Conservation (phyloP, 2,797 vertebrate species). For the Vespertilio murinus region DNA sequence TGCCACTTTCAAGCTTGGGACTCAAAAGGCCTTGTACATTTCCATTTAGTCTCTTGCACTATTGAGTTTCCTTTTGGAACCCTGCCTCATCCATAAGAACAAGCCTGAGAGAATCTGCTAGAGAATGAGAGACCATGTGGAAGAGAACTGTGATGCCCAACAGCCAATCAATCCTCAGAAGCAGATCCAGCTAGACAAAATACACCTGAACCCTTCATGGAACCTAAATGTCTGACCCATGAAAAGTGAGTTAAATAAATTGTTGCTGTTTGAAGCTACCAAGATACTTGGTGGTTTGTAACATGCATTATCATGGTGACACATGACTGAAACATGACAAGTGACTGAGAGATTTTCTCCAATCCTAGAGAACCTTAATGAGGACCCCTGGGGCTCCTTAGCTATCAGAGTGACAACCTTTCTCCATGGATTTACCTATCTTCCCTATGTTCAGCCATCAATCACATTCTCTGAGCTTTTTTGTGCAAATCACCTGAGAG, state of each 20-base stretch:
- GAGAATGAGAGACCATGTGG: neutral
- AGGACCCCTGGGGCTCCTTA: neutral
- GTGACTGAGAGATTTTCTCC: neutral
- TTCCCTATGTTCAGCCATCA: neutral
- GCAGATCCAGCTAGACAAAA: neutral
- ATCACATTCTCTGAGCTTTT: neutral
- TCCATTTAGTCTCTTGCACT: neutral
- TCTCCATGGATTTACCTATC: neutral
- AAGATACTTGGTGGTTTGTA: neutral
- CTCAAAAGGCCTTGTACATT: neutral
- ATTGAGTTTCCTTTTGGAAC: neutral
- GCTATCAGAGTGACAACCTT: neutral
- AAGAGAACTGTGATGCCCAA: neutral
- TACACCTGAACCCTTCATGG: neutral
- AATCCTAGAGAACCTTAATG: neutral
- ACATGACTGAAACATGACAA: neutral
- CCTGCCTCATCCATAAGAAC: neutral
- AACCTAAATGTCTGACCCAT: neutral
- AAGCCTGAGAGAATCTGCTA: neutral
- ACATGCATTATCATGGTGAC: neutral
- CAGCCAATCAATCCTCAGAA: neutral
- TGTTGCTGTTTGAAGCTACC: neutral
- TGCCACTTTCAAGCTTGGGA: neutral
- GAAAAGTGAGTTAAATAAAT: neutral
- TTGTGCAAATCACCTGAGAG: neutral